Conservation (phyloP, 2,113 vertebrate genomes). For the Zosterops pallidus region DNA sequence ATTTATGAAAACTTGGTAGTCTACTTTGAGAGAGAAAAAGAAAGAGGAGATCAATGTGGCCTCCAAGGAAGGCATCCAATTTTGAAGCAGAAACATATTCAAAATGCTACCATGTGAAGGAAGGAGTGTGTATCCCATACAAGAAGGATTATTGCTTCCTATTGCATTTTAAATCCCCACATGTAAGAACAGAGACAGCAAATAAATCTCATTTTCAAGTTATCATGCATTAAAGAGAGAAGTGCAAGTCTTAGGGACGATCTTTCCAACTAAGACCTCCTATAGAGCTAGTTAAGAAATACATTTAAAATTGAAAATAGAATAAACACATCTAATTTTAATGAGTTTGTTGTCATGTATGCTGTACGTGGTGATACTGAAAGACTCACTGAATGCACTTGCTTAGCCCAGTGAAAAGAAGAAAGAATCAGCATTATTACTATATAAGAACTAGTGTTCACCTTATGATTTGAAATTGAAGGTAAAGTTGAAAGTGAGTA, state of each 20-base stretch:
- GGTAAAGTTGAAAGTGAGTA: background rate
- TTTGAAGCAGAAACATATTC: background rate
- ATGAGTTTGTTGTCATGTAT: background rate
- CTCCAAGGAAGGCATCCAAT: background rate
- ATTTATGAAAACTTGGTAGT: background rate
- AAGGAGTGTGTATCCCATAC: background rate
- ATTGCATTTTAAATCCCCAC: background rate
- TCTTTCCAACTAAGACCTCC: background rate
- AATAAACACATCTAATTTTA: background rate
- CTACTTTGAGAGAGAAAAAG: background rate
- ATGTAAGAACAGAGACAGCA: background rate
- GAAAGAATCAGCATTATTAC: background rate
- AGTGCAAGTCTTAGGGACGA: background rate
- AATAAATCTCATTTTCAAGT: background rate
- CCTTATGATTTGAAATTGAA: background rate
- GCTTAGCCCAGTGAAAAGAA: background rate
- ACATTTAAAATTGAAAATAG: background rate
- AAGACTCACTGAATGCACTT: background rate
- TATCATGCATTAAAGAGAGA: background rate
- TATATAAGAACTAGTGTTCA: background rate
- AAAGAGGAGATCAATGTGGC: background rate
- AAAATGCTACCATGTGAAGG: background rate
- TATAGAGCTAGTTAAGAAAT: background rate
- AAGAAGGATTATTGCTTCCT: background rate
- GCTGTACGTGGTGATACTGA: background rate